Evolutionary conservation across 2,797 vertebrate genomes (phyloP).

Genomic region (Pempheris klunzingeri): DNA sequence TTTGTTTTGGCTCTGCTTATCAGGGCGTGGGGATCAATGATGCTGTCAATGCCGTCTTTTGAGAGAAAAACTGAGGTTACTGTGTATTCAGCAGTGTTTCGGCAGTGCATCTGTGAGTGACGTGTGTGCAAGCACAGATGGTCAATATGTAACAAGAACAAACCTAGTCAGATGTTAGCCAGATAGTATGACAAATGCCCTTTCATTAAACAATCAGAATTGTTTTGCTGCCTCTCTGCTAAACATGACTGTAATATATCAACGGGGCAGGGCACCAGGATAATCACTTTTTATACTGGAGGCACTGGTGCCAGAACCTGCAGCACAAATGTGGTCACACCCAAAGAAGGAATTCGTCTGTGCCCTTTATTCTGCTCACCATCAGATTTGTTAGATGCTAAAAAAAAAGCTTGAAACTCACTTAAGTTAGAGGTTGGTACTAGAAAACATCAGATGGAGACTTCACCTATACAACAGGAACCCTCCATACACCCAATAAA

Average conservation of each 20-base stretch:
- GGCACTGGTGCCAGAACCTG: conserved; percentile 15
- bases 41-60: conserved; percentile 31
- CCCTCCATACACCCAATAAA: neutral
- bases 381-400: neutral
- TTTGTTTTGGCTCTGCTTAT: conserved; percentile 58
- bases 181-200: neutral
- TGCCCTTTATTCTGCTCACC: neutral
- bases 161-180: neutral
- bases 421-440: neutral
- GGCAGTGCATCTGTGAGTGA: neutral
- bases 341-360: conserved; percentile 1
- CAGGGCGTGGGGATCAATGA: conserved; percentile 49
- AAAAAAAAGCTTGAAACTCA: neutral
- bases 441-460: neutral
- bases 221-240: conserved; percentile 24
- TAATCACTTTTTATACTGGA: conserved; percentile 15
- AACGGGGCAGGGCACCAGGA: neutral
- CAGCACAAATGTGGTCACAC: conserved; percentile 25
- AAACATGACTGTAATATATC: conserved; percentile 14
- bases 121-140: conserved; percentile 2
- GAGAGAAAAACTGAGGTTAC: conserved; percentile 14
- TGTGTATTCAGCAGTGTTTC: neutral
- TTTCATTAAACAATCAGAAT: conserved; percentile 18
- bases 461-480: neutral
- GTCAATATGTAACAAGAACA: neutral